A percentile compares a stretch with the other conserved stretches of the same genome.
phyloP scores from a whole-genome alignment of 2,797 vertebrate genomes.

The Danio choprae region DNA sequence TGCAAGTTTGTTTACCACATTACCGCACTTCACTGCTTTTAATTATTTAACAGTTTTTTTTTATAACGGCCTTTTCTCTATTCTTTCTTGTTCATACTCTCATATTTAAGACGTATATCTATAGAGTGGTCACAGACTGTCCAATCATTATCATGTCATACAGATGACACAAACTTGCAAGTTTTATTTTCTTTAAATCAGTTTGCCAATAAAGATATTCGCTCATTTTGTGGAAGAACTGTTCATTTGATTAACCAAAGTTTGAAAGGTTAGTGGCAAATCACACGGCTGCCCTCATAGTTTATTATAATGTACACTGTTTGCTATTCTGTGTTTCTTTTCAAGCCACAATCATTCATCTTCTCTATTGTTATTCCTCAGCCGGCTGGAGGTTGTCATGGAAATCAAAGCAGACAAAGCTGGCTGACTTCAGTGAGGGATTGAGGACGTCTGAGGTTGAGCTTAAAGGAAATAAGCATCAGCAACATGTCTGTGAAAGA shows the following conservation, averaged over 20 bases:
- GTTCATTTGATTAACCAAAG: not conserved
- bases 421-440: slow-evolving; percentile 13
- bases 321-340: not conserved
- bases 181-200: not conserved
- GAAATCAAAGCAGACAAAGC: slow-evolving; percentile 31
- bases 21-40: no score
- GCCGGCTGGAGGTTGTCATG: slow-evolving; percentile 42
- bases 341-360: not conserved
- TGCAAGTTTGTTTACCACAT: no score
- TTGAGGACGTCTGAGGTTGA: slow-evolving; percentile 11
- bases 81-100: not conserved
- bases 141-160: not conserved
- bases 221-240: not conserved
- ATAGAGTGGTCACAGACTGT: not conserved
- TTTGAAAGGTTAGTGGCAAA: not conserved
- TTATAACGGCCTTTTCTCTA: not conserved
- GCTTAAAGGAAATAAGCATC: slow-evolving; percentile 46
- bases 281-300: not conserved
- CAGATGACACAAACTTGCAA: no score
- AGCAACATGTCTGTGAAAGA: slow-evolving; percentile 59
- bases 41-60: no score
- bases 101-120: not conserved
- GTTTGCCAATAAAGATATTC: not conserved
- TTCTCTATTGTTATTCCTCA: not conserved
- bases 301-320: not conserved